Evolutionary conservation across 2,797 vertebrate species (phyloP).

Genomic region (Xenentodon cancila): DNA sequence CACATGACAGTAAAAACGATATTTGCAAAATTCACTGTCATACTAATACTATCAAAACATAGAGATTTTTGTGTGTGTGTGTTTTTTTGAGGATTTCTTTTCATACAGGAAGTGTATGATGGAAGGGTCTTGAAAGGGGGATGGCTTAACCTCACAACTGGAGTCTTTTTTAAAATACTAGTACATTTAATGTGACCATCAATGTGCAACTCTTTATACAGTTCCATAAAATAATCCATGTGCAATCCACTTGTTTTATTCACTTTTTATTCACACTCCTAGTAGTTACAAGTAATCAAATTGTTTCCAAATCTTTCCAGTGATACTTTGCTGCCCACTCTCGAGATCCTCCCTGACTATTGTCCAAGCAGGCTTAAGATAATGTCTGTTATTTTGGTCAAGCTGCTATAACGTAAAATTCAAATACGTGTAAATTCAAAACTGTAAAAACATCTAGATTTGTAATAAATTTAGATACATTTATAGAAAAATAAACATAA

Average conservation of each 20-base stretch:
- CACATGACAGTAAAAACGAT: conserved; percentile 48
- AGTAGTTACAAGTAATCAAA: no score
- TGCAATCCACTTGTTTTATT: no score
- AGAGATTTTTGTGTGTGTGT: conserved; percentile 33
- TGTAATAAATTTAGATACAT: no score
- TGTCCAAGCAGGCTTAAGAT: conserved; percentile 61
- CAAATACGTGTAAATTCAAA: conserved; percentile 10
- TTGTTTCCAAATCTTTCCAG: not conserved
- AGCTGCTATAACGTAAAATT: conserved; percentile 49
- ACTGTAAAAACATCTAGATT: not conserved
- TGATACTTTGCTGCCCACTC: conserved; percentile 33
- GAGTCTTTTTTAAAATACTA: conserved; percentile 17
- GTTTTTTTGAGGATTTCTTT: conserved; percentile 40
- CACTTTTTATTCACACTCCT: not conserved
- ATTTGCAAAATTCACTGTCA: conserved; percentile 51
- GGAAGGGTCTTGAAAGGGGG: conserved; percentile 39
- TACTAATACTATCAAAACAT: conserved; percentile 50
- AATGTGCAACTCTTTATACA: conserved; percentile 32
- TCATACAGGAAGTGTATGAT: conserved; percentile 41
- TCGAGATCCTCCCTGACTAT: conserved; percentile 50
- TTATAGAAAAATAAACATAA: no score
- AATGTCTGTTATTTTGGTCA: conserved; percentile 72
- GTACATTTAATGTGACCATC: conserved; percentile 22
- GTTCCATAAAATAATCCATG: no score
- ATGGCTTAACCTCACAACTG: conserved; percentile 11